Base-by-base conservation (phyloP, 2,888 invertebrate genomes). In the Clostera curtula region DNA sequence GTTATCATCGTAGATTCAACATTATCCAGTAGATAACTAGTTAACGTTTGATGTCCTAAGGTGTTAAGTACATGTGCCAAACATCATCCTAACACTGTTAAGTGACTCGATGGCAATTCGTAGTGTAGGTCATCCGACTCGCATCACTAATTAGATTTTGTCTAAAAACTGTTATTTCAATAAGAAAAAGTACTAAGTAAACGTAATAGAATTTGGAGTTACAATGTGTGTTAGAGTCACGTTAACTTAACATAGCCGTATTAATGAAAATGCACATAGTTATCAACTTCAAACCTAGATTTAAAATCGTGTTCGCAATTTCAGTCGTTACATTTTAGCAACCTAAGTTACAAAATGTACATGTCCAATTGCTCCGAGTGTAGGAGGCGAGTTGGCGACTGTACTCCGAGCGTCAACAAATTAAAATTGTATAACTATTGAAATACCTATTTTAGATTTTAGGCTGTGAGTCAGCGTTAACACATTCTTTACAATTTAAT, bases 391-490 rank as follows among this genome's bases (percentile, higher is more conserved):
- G 13, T 36, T 44, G 52, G 43, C 40, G 49, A 38, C 37, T 53
- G 47, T 50, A 49, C 46, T 25, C 46, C 52, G 54, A 59, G 64
- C 67, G 66, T 68, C 62, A 65, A 67, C 56, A 66, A 63, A 64
- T 54, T 52, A 57, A 60, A 54, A 52, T 61, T 55, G 55, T 65
- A 51, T 44, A 56, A 60, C 57, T 63, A 59, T 60, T 52, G 49
- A 40, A 53, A 65, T 71, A 70, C 61, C 59, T 69, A 70, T 63
- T 50, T 63, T 82, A 79, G 74, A 72, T 69, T 64, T 63, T 76
- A 82, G 77, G 79, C 80, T 83, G 79, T 76, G 74, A 75, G 56
- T 71, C 80, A 76, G 76, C 74, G 53, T 71, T 58, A 63, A 72
- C 70, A 73, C 68, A 67, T 73, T 74, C 72, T 75, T 72, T 66